Conservation (phyloP, 2,888 invertebrate genomes). For the Callinectes sapidus region DNA sequence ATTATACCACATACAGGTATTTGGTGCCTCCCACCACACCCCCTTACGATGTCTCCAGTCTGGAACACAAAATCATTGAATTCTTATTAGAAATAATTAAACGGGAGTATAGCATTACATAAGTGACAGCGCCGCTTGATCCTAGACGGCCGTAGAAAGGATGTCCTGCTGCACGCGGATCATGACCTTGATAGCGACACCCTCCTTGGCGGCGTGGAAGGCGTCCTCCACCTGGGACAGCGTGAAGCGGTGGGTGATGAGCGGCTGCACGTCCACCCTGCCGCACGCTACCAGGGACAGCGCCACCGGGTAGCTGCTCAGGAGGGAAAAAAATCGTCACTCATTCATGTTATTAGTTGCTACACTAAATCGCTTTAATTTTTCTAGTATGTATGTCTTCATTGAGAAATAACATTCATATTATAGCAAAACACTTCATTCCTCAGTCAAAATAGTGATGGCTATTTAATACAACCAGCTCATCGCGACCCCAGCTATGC, state of each 20-base stretch:
- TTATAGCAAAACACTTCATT: neutral
- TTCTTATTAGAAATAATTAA: neutral
- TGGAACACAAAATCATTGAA: neutral
- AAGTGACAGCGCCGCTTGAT: neutral
- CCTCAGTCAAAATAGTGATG: neutral
- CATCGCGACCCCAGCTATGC: neutral
- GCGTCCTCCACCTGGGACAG: conserved; percentile 78
- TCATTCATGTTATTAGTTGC: too few relatives aligned
- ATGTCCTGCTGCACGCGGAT: neutral
- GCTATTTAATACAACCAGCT: neutral
- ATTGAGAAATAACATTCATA: neutral
- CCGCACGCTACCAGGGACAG: conserved; percentile 86
- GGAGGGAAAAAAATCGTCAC: neutral
- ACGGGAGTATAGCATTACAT: neutral
- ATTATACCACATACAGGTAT: neutral
- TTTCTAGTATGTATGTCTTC: neutral
- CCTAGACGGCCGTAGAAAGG: neutral
- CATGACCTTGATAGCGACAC: conserved; percentile 76
- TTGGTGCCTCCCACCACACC: neutral
- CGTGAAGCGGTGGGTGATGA: conserved; percentile 88
- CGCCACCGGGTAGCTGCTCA: conserved; percentile 85
- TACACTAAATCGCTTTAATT: too few relatives aligned
- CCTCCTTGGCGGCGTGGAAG: conserved; percentile 80
- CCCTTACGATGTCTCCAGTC: neutral
- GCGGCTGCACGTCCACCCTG: conserved; percentile 85